Evolutionary conservation across 2,888 invertebrate species (phyloP).

Genomic region (Cephonodes hylas): DNA sequence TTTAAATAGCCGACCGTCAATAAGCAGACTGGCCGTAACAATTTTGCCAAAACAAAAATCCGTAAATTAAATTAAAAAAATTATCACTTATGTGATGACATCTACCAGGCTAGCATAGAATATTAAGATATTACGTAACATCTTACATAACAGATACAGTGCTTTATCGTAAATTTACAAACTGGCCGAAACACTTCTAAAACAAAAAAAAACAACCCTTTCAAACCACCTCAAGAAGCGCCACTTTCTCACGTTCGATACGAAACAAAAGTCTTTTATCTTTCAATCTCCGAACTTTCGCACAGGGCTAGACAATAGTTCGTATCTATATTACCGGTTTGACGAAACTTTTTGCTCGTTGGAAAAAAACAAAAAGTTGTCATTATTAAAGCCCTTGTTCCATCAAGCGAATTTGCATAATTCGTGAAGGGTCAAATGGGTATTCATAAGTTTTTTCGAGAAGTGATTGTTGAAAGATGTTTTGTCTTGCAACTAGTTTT

Average conservation of each 20-base stretch:
- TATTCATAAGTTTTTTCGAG: slow-evolving; percentile 19
- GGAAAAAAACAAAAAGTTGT: slow-evolving; percentile 40
- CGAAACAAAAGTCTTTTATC: slow-evolving; percentile 33
- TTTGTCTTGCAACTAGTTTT: slow-evolving; percentile 1
- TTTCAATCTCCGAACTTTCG: slow-evolving; percentile 31
- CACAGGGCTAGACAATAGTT: slow-evolving; percentile 23
- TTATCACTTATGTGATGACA: no score
- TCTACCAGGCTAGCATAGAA: no score
- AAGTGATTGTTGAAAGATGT: slow-evolving; percentile 10
- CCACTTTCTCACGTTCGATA: slow-evolving; percentile 32
- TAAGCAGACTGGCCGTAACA: no score
- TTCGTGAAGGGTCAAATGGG: slow-evolving; percentile 48
- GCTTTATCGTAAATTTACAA: no score
- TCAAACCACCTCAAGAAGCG: neutral
- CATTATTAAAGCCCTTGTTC: slow-evolving; percentile 54
- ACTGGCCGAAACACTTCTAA: neutral
- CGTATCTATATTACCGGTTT: slow-evolving; percentile 33
- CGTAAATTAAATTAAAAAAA: no score
- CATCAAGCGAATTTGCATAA: slow-evolving; percentile 54
- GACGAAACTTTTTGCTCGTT: slow-evolving; percentile 18
- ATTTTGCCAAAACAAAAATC: no score
- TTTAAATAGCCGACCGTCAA: no score
- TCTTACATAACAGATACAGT: no score
- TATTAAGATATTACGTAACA: no score
- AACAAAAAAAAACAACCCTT: neutral